Evolutionary conservation across 2,113 vertebrate genomes (phyloP).

Genomic region (Dicentrarchus labrax): DNA sequence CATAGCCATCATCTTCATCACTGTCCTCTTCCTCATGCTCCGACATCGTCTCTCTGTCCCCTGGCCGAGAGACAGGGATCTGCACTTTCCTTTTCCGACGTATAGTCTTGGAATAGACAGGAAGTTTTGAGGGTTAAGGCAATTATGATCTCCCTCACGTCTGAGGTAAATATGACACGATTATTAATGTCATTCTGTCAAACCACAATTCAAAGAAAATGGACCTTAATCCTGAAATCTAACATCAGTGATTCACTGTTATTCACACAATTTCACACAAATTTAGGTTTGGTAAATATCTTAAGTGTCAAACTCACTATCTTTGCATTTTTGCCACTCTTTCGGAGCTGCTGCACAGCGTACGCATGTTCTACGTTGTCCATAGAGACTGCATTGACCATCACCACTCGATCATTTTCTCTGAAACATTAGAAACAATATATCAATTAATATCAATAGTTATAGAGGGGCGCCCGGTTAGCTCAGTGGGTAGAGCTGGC

Average conservation of each 20-base stretch:
- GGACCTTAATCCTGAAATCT: background rate
- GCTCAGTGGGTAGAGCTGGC: no score
- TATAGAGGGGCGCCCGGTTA: no score
- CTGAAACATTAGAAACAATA: constrained; percentile 69
- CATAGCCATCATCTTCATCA: constrained; percentile 91
- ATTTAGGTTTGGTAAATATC: background rate
- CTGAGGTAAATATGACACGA: background rate
- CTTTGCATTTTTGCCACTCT: constrained; percentile 99
- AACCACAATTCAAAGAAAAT: background rate
- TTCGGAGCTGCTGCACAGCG: constrained; percentile 97
- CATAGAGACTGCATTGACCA: constrained; percentile 99
- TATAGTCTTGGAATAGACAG: constrained; percentile 88
- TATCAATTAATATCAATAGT: background rate
- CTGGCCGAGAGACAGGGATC: constrained; percentile 90
- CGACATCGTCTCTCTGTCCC: constrained; percentile 91
- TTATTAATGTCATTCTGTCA: background rate
- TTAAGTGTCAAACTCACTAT: constrained; percentile 88
- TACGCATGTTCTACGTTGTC: constrained; percentile 99
- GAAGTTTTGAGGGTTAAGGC: constrained; percentile 5
- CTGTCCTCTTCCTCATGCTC: constrained; percentile 92
- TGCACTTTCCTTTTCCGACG: constrained; percentile 97
- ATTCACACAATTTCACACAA: background rate
- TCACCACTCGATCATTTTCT: constrained; percentile 98
- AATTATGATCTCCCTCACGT: background rate
- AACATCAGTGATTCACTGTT: no score